A percentile compares a stretch with the other conserved stretches of the same genome.
Conservation (phyloP, 23 tunicate genomes). For the Ciona savignyi region DNA sequence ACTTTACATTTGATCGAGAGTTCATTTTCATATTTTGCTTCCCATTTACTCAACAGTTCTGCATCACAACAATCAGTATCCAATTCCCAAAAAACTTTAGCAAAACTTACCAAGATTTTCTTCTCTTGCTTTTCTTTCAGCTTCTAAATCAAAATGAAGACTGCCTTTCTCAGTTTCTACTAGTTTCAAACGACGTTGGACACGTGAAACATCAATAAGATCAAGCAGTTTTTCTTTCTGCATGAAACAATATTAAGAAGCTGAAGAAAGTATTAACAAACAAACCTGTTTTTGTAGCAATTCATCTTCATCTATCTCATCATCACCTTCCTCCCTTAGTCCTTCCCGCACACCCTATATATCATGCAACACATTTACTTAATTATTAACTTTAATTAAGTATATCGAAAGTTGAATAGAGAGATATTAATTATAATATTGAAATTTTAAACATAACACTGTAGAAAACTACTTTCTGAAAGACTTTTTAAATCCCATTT, state of each 20-base stretch:
- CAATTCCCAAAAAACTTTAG: not conserved
- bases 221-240: constrained; percentile 66
- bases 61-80: not conserved
- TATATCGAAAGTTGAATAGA: too few species aligned
- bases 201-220: constrained; percentile 41
- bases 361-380: too few species aligned
- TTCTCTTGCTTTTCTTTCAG: constrained; percentile 53
- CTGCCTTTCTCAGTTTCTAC: constrained; percentile 36
- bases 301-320: constrained; percentile 52
- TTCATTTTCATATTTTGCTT: constrained; percentile 45
- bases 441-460: too few species aligned
- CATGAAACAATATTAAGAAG: not conserved
- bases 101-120: constrained; percentile 39
- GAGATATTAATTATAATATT: too few species aligned
- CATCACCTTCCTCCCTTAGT: constrained; percentile 50
- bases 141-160: constrained; percentile 36
- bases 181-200: constrained; percentile 38
- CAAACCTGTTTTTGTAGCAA: constrained; percentile 54
- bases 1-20: constrained; percentile 25
- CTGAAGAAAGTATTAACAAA: not conserved
- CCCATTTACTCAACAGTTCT: constrained; percentile 45
- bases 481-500: too few species aligned
- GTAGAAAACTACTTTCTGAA: too few species aligned
- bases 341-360: constrained; percentile 70
- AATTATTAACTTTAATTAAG: too few species aligned